Evolutionary conservation across 2,888 invertebrate species (phyloP).

Genomic region (Drosophila picticornis): DNA sequence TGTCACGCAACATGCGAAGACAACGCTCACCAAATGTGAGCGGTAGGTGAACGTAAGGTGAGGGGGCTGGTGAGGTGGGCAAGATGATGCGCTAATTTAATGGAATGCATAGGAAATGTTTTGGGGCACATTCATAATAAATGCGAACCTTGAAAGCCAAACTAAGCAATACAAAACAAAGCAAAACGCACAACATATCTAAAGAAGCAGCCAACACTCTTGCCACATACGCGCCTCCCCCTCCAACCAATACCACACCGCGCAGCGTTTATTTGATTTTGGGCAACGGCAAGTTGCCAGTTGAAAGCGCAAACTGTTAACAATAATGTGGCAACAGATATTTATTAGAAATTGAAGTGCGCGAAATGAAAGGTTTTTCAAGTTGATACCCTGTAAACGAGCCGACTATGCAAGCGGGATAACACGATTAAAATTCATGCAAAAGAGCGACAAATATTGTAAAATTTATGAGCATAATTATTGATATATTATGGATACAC

Average conservation of each 20-base stretch:
- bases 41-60: too few relatives aligned
- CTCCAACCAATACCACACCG: too few relatives aligned
- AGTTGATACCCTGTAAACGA: slow-evolving; percentile 18
- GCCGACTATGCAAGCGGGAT: background rate
- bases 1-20: slow-evolving; percentile 40
- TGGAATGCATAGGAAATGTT: slow-evolving; percentile 8
- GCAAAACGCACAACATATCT: slow-evolving; percentile 4
- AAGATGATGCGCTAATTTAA: slow-evolving; percentile 1
- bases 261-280: background rate
- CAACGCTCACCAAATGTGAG: background rate
- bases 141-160: slow-evolving; percentile 21
- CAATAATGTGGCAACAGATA: slow-evolving; percentile 28
- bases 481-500: background rate
- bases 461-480: background rate
- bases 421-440: background rate
- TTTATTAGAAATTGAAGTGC: slow-evolving; percentile 9
- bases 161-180: background rate
- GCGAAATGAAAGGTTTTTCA: background rate
- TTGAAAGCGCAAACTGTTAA: slow-evolving; percentile 10
- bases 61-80: background rate
- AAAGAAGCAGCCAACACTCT: background rate
- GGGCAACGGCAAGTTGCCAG: background rate
- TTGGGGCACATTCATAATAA: slow-evolving; percentile 21
- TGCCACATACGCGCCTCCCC: background rate
- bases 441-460: background rate